Conservation (phyloP, 2,888 invertebrate genomes). For the Hypercompe scribonia region DNA sequence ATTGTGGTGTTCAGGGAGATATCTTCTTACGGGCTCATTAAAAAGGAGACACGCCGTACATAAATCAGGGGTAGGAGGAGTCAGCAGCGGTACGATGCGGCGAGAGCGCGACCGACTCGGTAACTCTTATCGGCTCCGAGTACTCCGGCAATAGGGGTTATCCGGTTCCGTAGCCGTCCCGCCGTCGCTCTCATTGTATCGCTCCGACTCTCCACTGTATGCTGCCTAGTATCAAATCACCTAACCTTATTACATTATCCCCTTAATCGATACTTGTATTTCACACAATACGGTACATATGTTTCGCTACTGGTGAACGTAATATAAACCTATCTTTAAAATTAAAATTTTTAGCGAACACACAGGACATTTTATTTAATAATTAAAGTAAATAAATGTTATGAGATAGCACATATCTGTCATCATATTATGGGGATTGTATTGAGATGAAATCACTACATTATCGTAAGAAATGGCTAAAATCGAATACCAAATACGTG, state of each 20-base stretch:
- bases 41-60: slow-evolving; percentile 86
- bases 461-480: slow-evolving; percentile 7
- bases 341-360: neutral
- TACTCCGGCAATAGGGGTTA: slow-evolving; percentile 85
- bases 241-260: slow-evolving; percentile 78
- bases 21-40: slow-evolving; percentile 86
- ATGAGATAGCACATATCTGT: slow-evolving; percentile 20
- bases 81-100: slow-evolving; percentile 57
- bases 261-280: slow-evolving; percentile 67
- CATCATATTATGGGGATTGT: slow-evolving; percentile 13
- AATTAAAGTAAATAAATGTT: slow-evolving; percentile 10
- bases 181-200: slow-evolving; percentile 74
- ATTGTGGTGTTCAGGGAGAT: slow-evolving; percentile 82
- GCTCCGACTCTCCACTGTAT: slow-evolving; percentile 48
- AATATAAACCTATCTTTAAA: neutral
- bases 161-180: slow-evolving; percentile 83
- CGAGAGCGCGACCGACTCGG: slow-evolving; percentile 62
- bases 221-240: slow-evolving; percentile 62
- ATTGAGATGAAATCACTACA: too few species aligned
- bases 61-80: slow-evolving; percentile 81
- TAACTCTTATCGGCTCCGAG: slow-evolving; percentile 77
- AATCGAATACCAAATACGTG: slow-evolving; percentile 14
- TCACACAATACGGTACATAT: slow-evolving; percentile 48
- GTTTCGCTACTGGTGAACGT: neutral
- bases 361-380: neutral